Percentiles rank a stretch among this genome's conserved stretches.
Evolutionary conservation across 2,113 vertebrate species (phyloP).

Genomic region (Larimichthys crocea): DNA sequence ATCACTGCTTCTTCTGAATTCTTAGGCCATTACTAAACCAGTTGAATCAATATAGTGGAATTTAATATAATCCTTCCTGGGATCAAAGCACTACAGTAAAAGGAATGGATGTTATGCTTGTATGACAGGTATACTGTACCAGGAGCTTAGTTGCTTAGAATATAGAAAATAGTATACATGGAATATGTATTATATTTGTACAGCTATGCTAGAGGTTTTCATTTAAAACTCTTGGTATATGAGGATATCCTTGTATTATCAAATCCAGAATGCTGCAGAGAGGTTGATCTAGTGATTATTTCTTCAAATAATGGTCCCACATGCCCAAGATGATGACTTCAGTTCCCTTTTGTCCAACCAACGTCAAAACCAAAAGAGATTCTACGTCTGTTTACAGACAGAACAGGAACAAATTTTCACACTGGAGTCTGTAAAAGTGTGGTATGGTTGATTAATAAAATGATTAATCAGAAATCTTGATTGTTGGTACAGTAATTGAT

Average conservation of each 20-base stretch:
- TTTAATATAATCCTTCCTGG: constrained; percentile 18
- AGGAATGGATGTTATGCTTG: constrained; percentile 12
- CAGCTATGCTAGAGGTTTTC: not conserved
- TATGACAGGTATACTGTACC: constrained; percentile 12
- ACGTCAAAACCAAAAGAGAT: no score
- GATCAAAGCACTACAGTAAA: not conserved
- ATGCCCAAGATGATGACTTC: no score
- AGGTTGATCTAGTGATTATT: no score
- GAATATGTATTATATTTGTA: not conserved
- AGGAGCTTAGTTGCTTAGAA: not conserved
- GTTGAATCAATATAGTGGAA: constrained; percentile 38
- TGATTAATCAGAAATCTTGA: no score
- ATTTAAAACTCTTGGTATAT: not conserved
- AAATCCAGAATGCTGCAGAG: not conserved
- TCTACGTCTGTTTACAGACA: no score
- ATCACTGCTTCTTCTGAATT: constrained; percentile 41
- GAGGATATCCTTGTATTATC: not conserved
- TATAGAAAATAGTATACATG: not conserved
- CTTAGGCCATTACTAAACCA: constrained; percentile 35
- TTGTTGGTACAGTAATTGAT: no score
- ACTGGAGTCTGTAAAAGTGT: no score
- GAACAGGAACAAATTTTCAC: no score
- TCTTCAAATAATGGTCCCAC: no score
- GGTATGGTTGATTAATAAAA: no score
- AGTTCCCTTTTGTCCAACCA: no score